Percentiles rank a stretch among this genome's conserved stretches.
Evolutionary conservation across 2,113 vertebrate species (phyloP).

Genomic region (Pseudorasbora parva): DNA sequence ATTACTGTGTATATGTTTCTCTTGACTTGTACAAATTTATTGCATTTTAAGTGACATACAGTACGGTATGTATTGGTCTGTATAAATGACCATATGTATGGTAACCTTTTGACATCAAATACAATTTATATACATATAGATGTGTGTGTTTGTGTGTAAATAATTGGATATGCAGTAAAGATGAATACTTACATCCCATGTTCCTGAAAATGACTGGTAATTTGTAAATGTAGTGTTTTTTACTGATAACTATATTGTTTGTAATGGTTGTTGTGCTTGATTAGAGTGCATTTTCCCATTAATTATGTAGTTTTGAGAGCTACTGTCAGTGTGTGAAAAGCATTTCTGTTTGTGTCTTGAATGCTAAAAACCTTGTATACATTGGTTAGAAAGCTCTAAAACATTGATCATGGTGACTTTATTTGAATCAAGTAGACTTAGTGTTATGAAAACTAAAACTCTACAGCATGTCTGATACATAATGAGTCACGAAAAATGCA

Average conservation of each 20-base stretch:
- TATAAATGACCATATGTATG: background rate
- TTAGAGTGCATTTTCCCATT: background rate
- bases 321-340: background rate
- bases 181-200: background rate
- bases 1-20: background rate
- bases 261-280: background rate
- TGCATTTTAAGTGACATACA: background rate
- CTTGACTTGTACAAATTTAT: background rate
- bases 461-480: background rate
- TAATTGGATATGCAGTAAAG: background rate
- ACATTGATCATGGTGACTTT: background rate
- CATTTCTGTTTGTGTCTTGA: background rate
- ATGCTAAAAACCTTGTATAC: background rate
- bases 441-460: background rate
- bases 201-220: background rate
- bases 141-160: background rate
- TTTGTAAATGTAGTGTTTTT: background rate
- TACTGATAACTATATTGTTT: background rate
- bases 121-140: background rate
- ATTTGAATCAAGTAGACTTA: background rate
- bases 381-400: background rate
- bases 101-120: background rate
- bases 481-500: background rate
- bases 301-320: background rate
- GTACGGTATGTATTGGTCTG: background rate